Base-by-base conservation (phyloP, 1,140 invertebrate species). In the Tachypleus tridentatus region DNA sequence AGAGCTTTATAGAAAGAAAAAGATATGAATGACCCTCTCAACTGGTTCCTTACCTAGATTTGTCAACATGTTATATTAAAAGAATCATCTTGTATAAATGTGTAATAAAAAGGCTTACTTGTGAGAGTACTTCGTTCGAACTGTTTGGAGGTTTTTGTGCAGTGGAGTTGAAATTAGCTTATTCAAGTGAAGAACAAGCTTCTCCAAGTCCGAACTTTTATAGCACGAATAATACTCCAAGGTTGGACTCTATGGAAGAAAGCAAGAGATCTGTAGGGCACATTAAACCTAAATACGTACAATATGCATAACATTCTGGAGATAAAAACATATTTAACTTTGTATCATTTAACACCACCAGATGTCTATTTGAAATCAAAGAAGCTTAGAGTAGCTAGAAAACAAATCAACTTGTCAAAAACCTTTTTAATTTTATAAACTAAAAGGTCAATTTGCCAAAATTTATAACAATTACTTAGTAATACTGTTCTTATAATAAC, bases 121-220 rank as follows among this genome's bases (percentile, higher is more conserved):
- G 76, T 98, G 94, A 51, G 89, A 93, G 76, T 98, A 98, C 80
- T 98, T 98, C 74, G 87, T 91, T 60, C 85, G 80, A 67, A 98
- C 87, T 57, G 93, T 95, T 74, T 86, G 85, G 58, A 93, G 79
- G 64, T 86, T 82, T 58, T 85, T 82, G 72, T 86, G 86, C 9
- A 84, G 85, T 70, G 86, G 86, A 67, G 84, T 83, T 72, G 86
- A 84, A 3, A 97, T 78, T 62, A 86, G 84, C 52, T 83, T 80
- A 77, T 97, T 95, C 51, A 97, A 80, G 52, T 82, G 73, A 49
- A 83, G 72, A 49, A 86, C 83, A 11, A 93, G 80, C 11, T 86
- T 81, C 48, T 82, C 81, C 63, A 98, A 82, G 3, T 97, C 88
- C 52, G 82, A 76, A 52, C 87, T 66, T 66, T 81, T 82, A 75